Conservation (phyloP, 2,113 vertebrate genomes). For the Bucco capensis region DNA sequence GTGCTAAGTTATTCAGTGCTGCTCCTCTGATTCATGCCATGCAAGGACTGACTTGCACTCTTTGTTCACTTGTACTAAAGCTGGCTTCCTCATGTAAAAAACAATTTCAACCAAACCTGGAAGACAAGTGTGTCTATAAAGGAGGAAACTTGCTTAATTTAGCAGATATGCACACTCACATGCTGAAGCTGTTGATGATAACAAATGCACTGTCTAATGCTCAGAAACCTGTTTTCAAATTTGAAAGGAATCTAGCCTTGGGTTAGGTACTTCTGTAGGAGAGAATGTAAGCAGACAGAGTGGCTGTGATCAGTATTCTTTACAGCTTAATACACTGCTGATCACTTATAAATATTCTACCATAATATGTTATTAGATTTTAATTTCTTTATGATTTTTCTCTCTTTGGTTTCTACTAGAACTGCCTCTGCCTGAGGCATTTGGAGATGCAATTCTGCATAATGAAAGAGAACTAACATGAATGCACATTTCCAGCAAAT, state of each 20-base stretch:
- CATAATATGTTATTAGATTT: constrained; percentile 47
- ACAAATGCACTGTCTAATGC: constrained; percentile 1
- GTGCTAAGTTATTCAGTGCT: background rate
- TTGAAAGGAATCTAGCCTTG: constrained; percentile 35
- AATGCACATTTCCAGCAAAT: constrained; percentile 6
- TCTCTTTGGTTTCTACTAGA: constrained; percentile 22
- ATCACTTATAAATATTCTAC: constrained; percentile 52
- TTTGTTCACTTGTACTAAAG: background rate
- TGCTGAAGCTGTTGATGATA: constrained; percentile 1
- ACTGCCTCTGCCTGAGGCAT: background rate
- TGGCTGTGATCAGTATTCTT: constrained; percentile 43
- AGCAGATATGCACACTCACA: background rate
- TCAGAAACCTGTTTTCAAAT: constrained; percentile 37
- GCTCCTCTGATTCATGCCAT: background rate
- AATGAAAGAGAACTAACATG: constrained; percentile 19
- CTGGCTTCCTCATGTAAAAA: background rate
- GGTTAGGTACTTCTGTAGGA: constrained; percentile 15
- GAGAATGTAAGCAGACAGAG: background rate
- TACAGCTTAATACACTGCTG: constrained; percentile 21
- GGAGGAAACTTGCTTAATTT: constrained; percentile 19
- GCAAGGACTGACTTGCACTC: background rate
- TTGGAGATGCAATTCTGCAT: constrained; percentile 27
- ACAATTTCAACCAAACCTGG: background rate
- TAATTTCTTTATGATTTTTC: constrained; percentile 53
- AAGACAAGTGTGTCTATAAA: constrained; percentile 13